A percentile compares a stretch with the other conserved stretches of the same genome.
These are phyloP conservation scores for Protomyctophum bolini DNA, from an alignment of 2,113 vertebrate species.

Conservation along the genomic window DNA sequence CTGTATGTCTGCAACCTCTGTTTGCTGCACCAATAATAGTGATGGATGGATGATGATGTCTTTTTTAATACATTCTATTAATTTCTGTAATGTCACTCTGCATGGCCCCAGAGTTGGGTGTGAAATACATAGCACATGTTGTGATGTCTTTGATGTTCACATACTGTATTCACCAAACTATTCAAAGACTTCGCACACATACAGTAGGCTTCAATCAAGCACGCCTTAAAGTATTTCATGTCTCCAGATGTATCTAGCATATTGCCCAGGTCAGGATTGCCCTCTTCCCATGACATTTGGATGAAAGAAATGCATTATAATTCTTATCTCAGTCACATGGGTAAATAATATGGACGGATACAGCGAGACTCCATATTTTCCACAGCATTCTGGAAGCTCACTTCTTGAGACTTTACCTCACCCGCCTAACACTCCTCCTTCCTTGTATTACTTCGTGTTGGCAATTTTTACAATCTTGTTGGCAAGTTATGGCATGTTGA, in stretches of 20 bases:
- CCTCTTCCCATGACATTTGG: neutral
- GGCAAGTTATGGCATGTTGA: no score
- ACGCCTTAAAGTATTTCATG: constrained; percentile 1
- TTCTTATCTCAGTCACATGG: constrained; percentile 17
- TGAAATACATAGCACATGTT: neutral
- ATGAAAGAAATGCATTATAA: constrained; percentile 26
- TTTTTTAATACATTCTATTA: neutral
- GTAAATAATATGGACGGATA: constrained; percentile 9
- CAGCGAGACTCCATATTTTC: constrained; percentile 1
- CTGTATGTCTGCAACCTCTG: neutral
- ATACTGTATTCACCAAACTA: neutral
- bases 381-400: no score
- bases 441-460: no score
- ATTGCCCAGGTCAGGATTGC: neutral
- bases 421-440: no score
- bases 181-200: constrained; percentile 18
- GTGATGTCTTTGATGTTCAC: neutral
- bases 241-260: constrained; percentile 3
- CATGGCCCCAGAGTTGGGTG: neutral
- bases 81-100: neutral
- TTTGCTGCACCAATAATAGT: neutral
- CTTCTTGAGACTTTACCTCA: no score
- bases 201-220: neutral
- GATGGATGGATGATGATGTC: neutral
- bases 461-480: no score